These are phyloP conservation scores for Pygoscelis antarcticus DNA, from an alignment of 2,113 vertebrate species.

Conservation along the genomic window DNA sequence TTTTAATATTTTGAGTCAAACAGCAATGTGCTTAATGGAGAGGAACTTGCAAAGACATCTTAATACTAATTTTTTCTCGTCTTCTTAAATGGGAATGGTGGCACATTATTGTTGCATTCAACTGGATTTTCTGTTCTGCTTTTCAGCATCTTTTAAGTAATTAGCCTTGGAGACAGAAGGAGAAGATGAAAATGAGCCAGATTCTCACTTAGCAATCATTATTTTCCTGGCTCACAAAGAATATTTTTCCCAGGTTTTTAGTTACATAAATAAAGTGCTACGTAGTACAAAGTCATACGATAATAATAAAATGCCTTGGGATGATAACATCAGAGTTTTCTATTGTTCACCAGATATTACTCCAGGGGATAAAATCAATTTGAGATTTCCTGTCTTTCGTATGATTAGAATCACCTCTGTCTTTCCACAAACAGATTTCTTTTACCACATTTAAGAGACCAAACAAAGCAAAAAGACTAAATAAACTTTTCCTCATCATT, in stretches of 20 bases:
- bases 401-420: neutral
- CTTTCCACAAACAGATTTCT: neutral
- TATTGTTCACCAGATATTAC: constrained; percentile 15
- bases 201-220: neutral
- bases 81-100: neutral
- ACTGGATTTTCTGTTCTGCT: neutral
- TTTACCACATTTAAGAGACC: neutral
- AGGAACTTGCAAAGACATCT: neutral
- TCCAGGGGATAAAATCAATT: neutral
- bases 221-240: neutral
- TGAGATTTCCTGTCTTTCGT: neutral
- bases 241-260: neutral
- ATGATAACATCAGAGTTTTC: neutral
- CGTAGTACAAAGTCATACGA: neutral
- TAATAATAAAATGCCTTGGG: neutral
- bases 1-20: neutral
- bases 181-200: neutral
- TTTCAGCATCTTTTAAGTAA: neutral
- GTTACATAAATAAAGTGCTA: neutral
- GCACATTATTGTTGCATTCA: neutral
- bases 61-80: neutral
- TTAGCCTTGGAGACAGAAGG: neutral
- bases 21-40: neutral
- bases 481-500: neutral
- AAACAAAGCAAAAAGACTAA: neutral